Conservation (phyloP, 2,888 invertebrate genomes). For the Microchrysa polita region DNA sequence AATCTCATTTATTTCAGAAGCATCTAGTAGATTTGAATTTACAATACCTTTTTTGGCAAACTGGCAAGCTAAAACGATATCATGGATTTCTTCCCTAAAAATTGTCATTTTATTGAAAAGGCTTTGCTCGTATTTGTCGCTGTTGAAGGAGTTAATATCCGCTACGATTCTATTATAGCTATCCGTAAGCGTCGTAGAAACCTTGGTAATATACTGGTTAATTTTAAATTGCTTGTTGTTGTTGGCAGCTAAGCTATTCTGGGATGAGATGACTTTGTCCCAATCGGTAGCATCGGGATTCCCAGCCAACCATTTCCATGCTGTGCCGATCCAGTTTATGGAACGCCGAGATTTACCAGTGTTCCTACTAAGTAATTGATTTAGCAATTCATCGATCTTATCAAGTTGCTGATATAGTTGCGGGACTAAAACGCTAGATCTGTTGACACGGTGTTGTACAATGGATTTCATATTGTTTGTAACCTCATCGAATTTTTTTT, state of each 20-base stretch:
- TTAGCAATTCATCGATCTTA: neutral
- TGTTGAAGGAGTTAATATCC: slow-evolving; percentile 4
- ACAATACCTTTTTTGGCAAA: neutral
- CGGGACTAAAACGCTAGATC: neutral
- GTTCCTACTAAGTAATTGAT: neutral
- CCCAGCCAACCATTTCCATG: slow-evolving; percentile 18
- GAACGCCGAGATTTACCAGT: neutral
- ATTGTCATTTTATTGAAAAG: neutral
- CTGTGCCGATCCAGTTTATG: slow-evolving; percentile 12
- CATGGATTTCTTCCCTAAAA: neutral
- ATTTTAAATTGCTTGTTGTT: slow-evolving; percentile 10
- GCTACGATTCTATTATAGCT: slow-evolving; percentile 15
- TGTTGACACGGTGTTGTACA: slow-evolving; percentile 1
- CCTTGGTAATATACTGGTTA: neutral
- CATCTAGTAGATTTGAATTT: neutral
- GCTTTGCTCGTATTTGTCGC: slow-evolving; percentile 9
- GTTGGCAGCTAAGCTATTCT: slow-evolving; percentile 9
- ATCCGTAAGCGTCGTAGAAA: neutral
- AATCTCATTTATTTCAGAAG: neutral
- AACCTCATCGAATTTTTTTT: neutral
- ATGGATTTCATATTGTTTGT: neutral
- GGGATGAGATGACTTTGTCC: slow-evolving; percentile 8
- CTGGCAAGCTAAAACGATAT: neutral
- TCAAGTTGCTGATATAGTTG: neutral
- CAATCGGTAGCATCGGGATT: slow-evolving; percentile 10